Evolutionary conservation across 2,888 invertebrate genomes (phyloP).

Genomic region (Gortyna flavago): DNA sequence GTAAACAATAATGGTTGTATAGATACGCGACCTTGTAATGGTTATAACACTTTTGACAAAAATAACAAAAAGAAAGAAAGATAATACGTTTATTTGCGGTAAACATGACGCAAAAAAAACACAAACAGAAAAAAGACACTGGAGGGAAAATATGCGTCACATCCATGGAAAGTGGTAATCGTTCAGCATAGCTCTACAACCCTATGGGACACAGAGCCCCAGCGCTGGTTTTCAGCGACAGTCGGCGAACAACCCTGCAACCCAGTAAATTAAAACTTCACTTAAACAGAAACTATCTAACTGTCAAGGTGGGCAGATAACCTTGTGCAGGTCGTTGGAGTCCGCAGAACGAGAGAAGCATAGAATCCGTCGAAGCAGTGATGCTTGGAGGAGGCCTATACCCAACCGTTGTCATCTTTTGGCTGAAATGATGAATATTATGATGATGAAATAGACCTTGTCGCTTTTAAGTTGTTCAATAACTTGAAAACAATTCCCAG

Average conservation of each 20-base stretch:
- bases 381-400: neutral
- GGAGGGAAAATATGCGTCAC: neutral
- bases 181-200: neutral
- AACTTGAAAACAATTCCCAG: neutral
- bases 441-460: neutral
- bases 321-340: neutral
- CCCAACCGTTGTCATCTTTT: neutral
- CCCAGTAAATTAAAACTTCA: neutral
- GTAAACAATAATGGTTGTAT: conserved; percentile 13
- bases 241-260: too few species aligned
- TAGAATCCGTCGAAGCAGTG: neutral
- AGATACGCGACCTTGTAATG: neutral
- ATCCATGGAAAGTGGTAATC: neutral
- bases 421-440: neutral
- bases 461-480: neutral
- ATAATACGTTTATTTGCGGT: neutral
- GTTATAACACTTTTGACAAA: neutral
- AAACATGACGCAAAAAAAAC: too few species aligned
- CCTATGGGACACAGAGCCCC: too few species aligned
- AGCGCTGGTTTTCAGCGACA: too few species aligned
- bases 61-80: neutral
- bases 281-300: neutral
- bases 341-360: neutral
- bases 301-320: neutral
- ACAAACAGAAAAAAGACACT: too few species aligned